Base-by-base conservation (phyloP, 2,113 vertebrate species). In the Oenanthe melanoleuca region DNA sequence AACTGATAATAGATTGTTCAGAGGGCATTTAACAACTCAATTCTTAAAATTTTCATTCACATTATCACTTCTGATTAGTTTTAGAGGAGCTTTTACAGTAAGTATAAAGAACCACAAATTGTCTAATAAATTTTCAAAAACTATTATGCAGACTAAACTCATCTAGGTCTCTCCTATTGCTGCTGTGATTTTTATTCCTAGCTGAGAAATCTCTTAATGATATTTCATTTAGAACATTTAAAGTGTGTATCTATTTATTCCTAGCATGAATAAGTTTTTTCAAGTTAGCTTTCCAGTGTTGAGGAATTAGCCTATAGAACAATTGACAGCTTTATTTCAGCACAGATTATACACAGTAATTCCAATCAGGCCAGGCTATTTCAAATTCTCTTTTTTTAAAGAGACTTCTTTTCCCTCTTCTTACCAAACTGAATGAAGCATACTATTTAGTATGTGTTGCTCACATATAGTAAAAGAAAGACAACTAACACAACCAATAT, bases 291-390 rank as follows among this genome's bases (percentile, higher is more conserved):
- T 91, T 86, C 23, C 37, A n/a, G 8, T 37, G 12, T 38, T 42
- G 52, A 50, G 13, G 19, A 57, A 89, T 38, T 50, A 95, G 88
- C 91, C 77, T 95, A 34, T 65, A 94, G 95, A 95, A 96, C 88
- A 98, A 97, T 92, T 67, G 67, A 77, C 57, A 92, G 89, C 94
- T 97, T 97, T 97, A 92, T 98, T 87, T 96, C 79, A 82, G 71
- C 33, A 80, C 81, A 80, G 25, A 33, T 40, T 81, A 42, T 71
- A 61, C 34, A 44, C 61, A 88, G 78, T 34, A 60, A 85, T 89
- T 88, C 86, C 74, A 53, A 28, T 92, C 73, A 92, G 34, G 29
- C 44, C 33, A 56, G 29, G 20, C 61, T 21, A 40, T 87, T 89
- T 92, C 78, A 77, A 59, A 37, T 60, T 14, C 47, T 89, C 5